Base-by-base conservation (phyloP, 2,888 invertebrate genomes). In the Agonopterix subpropinquella region DNA sequence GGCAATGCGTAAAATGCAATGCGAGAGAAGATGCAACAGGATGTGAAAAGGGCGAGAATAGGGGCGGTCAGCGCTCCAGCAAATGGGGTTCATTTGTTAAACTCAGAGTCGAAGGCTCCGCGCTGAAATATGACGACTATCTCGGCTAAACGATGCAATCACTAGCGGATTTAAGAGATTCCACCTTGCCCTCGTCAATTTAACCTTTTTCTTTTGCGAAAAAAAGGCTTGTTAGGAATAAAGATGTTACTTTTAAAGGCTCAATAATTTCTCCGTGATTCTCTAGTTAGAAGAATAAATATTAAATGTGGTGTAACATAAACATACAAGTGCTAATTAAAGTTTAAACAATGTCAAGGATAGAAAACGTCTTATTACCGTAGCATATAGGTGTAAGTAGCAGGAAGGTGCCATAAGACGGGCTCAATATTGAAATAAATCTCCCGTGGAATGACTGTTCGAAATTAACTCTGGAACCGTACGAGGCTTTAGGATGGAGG, bases 381-480 rank as follows among this genome's bases (percentile, higher is more conserved):
- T 28, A 28, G 28, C 28, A 28, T 28, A 28, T 28, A 28, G 28
- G 28, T 28, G 1, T 28, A 28, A 5, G 28, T 28, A 28, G 28
- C 28, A 28, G 28, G 28, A 28, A 28, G 28, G 28, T 28, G 47
- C 15, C 46, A 36, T 42, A 48, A 49, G 53, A 53, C 65, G 58
- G 67, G 75, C 74, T 74, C 77, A 76, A 81, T 80, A 82, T 78
- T 70, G 75, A 77, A 80, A 85, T 87, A 86, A 85, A 86, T 84
- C 80, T 80, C 72, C 61, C 61, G 64, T 70, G 75, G 69, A 82
- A 85, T 77, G 78, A 76, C 68, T 58, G 77, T 77, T 76, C 73
- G 74, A 85, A 84, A 87, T 86, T 85, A 85, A 82, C 77, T 11
- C 70, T 57, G 70, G 74, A 36, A 73, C 67, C 71, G 66, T 75